phyloP scores from a whole-genome alignment of 2,797 vertebrate species.

The Buceros bicornis region DNA sequence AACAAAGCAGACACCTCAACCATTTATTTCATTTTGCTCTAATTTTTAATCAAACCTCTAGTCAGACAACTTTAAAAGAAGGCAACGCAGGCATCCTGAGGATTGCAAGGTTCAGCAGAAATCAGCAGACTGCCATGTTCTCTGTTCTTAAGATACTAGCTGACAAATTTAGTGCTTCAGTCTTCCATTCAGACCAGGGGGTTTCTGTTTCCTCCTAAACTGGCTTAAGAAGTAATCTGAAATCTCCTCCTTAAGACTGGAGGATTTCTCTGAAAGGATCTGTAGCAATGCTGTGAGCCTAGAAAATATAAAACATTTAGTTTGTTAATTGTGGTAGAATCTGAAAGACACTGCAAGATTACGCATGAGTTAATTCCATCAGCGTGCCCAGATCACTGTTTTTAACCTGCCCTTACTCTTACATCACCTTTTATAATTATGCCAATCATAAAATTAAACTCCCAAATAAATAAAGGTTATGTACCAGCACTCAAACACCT shows the following conservation, averaged over 20 bases:
- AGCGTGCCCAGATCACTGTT: neutral
- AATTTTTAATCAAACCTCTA: neutral
- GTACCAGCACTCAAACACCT: neutral
- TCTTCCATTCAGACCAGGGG: neutral
- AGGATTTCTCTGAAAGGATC: constrained; percentile 77
- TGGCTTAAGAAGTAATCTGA: constrained; percentile 74
- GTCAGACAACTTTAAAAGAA: constrained; percentile 3
- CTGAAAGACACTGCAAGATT: neutral
- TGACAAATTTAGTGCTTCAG: neutral
- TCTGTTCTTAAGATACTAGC: neutral
- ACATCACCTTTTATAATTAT: neutral
- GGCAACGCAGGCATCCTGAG: neutral
- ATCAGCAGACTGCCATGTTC: neutral
- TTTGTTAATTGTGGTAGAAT: neutral
- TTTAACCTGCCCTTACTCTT: neutral
- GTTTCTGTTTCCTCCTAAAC: neutral
- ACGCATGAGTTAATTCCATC: neutral
- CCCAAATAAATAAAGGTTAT: neutral
- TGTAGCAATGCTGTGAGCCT: constrained; percentile 79
- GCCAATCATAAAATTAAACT: neutral
- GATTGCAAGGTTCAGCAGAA: neutral
- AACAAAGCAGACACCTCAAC: neutral
- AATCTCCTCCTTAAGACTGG: constrained; percentile 75
- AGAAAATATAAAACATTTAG: constrained; percentile 34
- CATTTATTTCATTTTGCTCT: neutral